Evolutionary conservation across 1,140 invertebrate species (phyloP), one percentile per base, ranked within the genome.

Genomic region (Neuroterus valhalla): DNA sequence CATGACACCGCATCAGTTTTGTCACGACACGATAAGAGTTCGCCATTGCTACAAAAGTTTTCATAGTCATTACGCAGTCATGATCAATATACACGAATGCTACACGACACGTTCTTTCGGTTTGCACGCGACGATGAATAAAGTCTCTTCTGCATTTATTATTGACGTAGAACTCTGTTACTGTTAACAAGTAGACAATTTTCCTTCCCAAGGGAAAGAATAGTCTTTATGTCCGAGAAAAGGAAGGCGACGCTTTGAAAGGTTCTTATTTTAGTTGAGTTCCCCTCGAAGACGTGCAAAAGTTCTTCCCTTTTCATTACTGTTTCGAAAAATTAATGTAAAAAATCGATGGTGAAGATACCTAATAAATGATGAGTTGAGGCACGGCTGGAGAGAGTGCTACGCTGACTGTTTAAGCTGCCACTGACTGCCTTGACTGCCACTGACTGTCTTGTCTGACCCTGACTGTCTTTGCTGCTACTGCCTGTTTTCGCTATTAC

Each of bases 11-110:
- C 14, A 17, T 48, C 6, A 48, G n/a, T 48, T 48, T 48, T 17
- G 17, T 26, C 50, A 26, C 26, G 12, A 26, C 11, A 26, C 19
- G 26, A 15, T 52, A 52, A 55, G 21, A 26, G 52, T 52, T 52
- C 50, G 17, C 17, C 21, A 23, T 14, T 26, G 52, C 52, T 55
- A 55, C 19, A 14, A 55, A 55, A 55, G 21, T 55, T 55, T 55
- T 26, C 50, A 11, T 4, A 55, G 19, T 55, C 26, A 55, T 55
- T 55, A 55, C 52, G 52, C 52, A 55, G 52, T 26, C 21, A 14
- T 26, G 21, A 55, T 55, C 52, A 21, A 55, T 55, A 55, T 55
- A 55, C 17, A 48, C 52, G 52, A 55, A 55, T 55, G 52, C 10
- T 38, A 23, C 23, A 26, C n/a, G n/a, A n/a, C 26, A 26, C 23